These are phyloP conservation scores for Eurypyga helias DNA, from an alignment of 2,113 vertebrate species.

Conservation along the genomic window DNA sequence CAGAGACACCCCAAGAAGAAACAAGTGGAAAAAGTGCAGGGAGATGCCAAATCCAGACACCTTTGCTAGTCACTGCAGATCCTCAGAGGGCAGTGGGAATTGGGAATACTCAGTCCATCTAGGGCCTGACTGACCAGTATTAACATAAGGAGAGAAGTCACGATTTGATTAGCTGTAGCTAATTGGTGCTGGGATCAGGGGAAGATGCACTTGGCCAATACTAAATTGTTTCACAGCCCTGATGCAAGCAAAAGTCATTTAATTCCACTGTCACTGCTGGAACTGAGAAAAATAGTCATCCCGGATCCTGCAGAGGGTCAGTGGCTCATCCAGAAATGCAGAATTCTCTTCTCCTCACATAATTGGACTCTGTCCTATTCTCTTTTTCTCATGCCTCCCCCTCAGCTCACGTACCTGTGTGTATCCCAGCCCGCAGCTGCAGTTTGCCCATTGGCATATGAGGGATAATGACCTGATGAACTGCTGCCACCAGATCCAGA, in stretches of 20 bases:
- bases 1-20: background rate
- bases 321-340: rapidly evolving
- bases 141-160: background rate
- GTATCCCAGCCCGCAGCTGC: conserved; percentile 86
- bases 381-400: no score
- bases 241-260: background rate
- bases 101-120: background rate
- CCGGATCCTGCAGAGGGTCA: background rate
- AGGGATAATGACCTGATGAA: conserved; percentile 85
- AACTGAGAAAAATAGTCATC: background rate
- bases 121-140: background rate
- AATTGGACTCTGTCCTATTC: rapidly evolving
- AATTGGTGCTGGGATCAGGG: background rate
- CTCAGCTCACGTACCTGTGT: conserved; percentile 79
- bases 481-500: conserved; percentile 87
- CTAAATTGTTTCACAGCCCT: background rate
- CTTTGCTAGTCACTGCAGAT: background rate
- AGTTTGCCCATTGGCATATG: conserved; percentile 83
- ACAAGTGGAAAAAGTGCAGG: background rate
- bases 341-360: background rate
- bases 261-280: background rate
- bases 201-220: background rate
- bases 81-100: background rate
- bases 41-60: background rate
- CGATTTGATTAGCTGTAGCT: background rate